Percentiles rank a stretch among this genome's conserved stretches.
Evolutionary conservation across 2,113 vertebrate species (phyloP).

Genomic region (Hemibagrus wyckioides): DNA sequence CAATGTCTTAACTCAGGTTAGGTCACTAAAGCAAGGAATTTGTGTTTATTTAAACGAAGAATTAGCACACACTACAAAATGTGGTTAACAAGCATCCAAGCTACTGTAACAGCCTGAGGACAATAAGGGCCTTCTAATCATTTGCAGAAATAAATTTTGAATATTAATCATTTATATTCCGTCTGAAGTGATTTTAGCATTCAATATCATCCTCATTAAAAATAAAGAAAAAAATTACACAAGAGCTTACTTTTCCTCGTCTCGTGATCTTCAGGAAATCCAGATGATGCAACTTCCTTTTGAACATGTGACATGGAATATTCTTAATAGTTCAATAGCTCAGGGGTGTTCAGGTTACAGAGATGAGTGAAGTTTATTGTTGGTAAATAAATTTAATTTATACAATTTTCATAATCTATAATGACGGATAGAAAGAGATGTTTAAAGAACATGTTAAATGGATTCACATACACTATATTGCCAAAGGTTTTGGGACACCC

Average conservation of each 20-base stretch:
- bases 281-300: not conserved
- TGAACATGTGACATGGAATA: not conserved
- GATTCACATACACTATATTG: not conserved
- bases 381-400: not conserved
- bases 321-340: not conserved
- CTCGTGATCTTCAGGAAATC: not conserved
- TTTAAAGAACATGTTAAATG: not conserved
- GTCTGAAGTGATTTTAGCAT: not conserved
- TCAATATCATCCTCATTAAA: not conserved
- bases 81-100: not conserved
- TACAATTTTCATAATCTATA: not conserved
- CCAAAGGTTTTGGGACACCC: too few relatives aligned
- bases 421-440: not conserved
- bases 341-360: not conserved
- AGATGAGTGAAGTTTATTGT: not conserved
- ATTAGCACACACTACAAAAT: not conserved
- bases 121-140: not conserved
- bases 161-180: not conserved
- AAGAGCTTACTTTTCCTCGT: not conserved
- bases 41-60: not conserved
- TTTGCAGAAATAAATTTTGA: not conserved
- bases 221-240: not conserved
- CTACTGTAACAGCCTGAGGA: not conserved
- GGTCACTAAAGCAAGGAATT: too few relatives aligned
- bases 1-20: too few relatives aligned